Percentiles rank a stretch among this genome's conserved stretches.
These are phyloP conservation scores for Melinaea marsaeus DNA, from an alignment of 2,888 invertebrate species.

Conservation along the genomic window DNA sequence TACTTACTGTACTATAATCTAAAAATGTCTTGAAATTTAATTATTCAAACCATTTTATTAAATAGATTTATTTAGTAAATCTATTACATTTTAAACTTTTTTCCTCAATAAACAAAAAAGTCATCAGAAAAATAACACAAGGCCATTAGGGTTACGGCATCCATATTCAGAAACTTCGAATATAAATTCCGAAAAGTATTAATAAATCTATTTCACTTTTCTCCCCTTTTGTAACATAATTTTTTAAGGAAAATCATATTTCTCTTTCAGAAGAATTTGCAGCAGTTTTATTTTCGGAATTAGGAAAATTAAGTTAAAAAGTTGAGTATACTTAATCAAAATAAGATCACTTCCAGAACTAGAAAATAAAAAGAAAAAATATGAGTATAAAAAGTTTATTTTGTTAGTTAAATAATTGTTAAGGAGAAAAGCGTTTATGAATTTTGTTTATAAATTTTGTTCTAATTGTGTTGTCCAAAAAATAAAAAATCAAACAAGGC, in stretches of 20 bases:
- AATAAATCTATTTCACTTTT: constrained; percentile 25
- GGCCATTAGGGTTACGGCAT: constrained; percentile 19
- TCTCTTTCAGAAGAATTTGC: not conserved
- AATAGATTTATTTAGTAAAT: not conserved
- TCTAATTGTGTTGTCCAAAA: too few species aligned
- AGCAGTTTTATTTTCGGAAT: not conserved
- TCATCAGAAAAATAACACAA: constrained; percentile 10
- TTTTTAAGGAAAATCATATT: constrained; percentile 15
- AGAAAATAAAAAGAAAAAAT: too few species aligned
- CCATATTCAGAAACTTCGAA: constrained; percentile 16
- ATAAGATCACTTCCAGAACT: too few species aligned
- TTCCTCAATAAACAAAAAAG: constrained; percentile 5
- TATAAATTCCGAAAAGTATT: constrained; percentile 25
- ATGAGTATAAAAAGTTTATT: not conserved
- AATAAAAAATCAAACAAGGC: too few species aligned
- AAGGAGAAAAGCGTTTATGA: not conserved
- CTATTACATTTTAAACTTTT: not conserved
- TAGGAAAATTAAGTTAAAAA: too few species aligned
- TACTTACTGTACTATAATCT: too few species aligned
- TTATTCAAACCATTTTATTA: not conserved
- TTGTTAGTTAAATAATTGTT: not conserved
- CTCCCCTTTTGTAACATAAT: constrained; percentile 11
- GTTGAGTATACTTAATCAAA: too few species aligned
- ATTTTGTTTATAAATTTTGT: not conserved
- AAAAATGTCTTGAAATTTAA: too few species aligned